Base-by-base conservation (phyloP, 2,888 invertebrate genomes). In the Polyommatus iphigenia region DNA sequence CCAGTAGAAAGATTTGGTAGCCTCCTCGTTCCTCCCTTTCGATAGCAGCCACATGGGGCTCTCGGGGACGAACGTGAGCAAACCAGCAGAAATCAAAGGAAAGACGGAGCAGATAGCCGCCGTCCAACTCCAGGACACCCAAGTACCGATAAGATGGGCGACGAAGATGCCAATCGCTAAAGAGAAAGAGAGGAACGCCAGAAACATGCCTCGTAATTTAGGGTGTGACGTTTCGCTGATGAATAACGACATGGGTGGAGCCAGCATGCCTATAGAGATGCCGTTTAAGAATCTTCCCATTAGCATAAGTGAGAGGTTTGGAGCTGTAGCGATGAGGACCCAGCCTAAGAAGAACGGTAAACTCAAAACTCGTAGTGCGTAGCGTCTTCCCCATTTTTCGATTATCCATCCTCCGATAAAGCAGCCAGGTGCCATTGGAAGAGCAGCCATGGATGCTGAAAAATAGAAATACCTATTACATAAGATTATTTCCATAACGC, bases 91-190 rank as follows among this genome's bases (percentile, higher is more conserved):
- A 1, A 73, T 46, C 15, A 73, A 24, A 24, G 73, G 73, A 5
- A 73, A 73, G 4, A 46, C 1, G 5, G 41, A 41, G n/a, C 73
- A 41, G 46, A 73, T 73, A 15, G 46, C 46, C 20, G 73, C 73
- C 24, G 73, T 41, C 20, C 24, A 73, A 24, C 20, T 41, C 73
- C 73, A 73, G 13, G 73, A 41, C 5, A 73, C 41, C 73, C 73
- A 73, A 24, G 73, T 73, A 20, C 73, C 73, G 46, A 73, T 73
- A 20, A 73, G 46, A 73, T 73, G 73, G n/a, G 41, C 73, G 73
- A 73, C 24, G 46, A 73, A 73, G n/a, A 73, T 46, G 13, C 73
- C 73, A 13, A 73, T 15, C 46, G 73, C 73, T 24, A 73, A 73
- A 24, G 24, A 73, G 41, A 73, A 41, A 20, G 73, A 73, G 10